phyloP scores from a whole-genome alignment of 2,113 vertebrate species.

The Hypocryptadius cinnamomeus region DNA sequence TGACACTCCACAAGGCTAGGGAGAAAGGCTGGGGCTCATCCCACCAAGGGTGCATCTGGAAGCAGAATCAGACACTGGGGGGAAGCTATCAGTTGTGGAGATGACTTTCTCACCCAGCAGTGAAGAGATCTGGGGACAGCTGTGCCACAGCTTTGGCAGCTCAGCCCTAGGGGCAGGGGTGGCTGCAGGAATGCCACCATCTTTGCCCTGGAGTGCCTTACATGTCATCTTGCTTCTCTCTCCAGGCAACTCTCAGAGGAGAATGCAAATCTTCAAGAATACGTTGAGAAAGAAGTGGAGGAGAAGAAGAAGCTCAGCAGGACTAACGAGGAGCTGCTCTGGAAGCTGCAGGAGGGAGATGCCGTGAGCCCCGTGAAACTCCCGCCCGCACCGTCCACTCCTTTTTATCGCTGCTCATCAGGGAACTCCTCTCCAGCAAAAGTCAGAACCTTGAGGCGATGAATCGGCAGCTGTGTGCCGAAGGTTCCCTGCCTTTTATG shows the following conservation, averaged over 20 bases:
- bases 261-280: constrained; percentile 91
- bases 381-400: constrained; percentile 80
- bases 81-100: not conserved
- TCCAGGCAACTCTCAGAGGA: constrained; percentile 90
- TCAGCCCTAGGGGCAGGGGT: not conserved
- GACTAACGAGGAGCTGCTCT: constrained; percentile 93
- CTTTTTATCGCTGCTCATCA: constrained; percentile 75
- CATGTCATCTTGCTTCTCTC: not conserved
- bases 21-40: not conserved
- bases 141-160: not conserved
- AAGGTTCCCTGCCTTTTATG: not conserved
- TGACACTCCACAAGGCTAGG: not conserved
- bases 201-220: not conserved
- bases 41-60: not conserved
- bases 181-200: not conserved
- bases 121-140: not conserved
- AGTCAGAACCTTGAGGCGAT: constrained; percentile 77
- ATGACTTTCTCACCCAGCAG: not conserved
- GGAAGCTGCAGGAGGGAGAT: constrained; percentile 92
- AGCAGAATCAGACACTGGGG: not conserved
- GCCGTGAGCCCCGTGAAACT: constrained; percentile 80
- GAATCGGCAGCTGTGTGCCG: not conserved
- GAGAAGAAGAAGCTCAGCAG: constrained; percentile 96
- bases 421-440: constrained; percentile 77
- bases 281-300: constrained; percentile 90